A percentile compares a stretch with the other conserved stretches of the same genome.
phyloP scores from a whole-genome alignment of 2,113 vertebrate genomes.

The Brevimyrus niger region DNA sequence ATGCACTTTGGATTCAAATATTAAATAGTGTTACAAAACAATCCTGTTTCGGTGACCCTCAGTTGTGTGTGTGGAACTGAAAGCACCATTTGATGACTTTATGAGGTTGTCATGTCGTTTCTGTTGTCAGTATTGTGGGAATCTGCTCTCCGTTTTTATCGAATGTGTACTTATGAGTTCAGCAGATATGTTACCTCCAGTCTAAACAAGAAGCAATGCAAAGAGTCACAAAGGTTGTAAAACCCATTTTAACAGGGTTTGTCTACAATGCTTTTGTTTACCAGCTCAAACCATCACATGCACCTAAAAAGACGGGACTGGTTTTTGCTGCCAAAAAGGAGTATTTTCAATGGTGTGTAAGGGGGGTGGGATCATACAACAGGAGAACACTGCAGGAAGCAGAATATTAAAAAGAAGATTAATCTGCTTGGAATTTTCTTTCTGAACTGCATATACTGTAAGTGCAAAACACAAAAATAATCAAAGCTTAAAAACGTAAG shows the following conservation, averaged over 20 bases:
- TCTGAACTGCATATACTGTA: background rate
- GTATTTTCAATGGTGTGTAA: background rate
- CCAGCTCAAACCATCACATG: background rate
- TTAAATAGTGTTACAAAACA: conserved; percentile 39
- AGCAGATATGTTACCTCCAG: background rate
- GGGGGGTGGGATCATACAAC: background rate
- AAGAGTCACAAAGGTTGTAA: background rate
- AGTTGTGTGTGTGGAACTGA: background rate
- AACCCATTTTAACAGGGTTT: background rate
- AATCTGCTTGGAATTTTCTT: background rate
- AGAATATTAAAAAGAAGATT: background rate
- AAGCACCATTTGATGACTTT: background rate
- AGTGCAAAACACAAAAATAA: background rate
- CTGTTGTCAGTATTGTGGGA: background rate
- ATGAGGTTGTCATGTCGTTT: background rate
- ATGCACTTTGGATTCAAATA: conserved; percentile 56
- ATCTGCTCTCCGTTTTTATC: background rate
- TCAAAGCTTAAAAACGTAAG: background rate
- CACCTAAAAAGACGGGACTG: background rate
- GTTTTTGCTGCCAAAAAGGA: background rate
- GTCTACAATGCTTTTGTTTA: background rate
- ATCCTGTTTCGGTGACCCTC: background rate
- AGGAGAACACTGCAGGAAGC: background rate
- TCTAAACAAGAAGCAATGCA: background rate
- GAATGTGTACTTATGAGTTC: background rate